phyloP scores from a whole-genome alignment of 1,140 invertebrate genomes.

The Spodoptera frugiperda region DNA sequence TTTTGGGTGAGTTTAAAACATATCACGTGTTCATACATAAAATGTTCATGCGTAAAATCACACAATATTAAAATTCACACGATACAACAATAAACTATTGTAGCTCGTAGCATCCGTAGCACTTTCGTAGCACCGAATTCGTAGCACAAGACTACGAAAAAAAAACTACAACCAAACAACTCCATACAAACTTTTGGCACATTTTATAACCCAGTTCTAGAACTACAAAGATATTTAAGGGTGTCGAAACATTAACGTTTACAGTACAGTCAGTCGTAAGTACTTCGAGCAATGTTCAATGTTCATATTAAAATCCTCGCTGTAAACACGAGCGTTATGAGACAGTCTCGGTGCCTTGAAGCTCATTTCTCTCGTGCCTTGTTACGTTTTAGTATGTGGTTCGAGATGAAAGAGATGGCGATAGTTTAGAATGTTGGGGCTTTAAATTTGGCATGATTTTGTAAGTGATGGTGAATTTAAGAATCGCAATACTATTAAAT shows the following conservation, averaged over 20 bases:
- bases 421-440: background rate
- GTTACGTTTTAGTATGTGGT: conserved; percentile 37
- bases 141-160: too few relatives aligned
- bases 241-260: conserved; percentile 15
- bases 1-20: too few relatives aligned
- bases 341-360: conserved; percentile 45
- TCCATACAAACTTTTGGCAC: background rate
- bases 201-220: background rate
- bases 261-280: conserved; percentile 6
- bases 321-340: conserved; percentile 45
- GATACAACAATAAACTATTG: too few relatives aligned
- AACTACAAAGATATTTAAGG: background rate
- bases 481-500: too few relatives aligned
- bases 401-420: conserved; percentile 23
- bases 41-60: too few relatives aligned
- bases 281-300: conserved; percentile 43
- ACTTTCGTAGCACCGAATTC: too few relatives aligned
- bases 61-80: too few relatives aligned
- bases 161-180: background rate
- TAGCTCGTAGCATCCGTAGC: too few relatives aligned
- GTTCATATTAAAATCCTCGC: conserved; percentile 52
- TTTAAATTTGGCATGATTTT: too few relatives aligned
- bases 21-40: too few relatives aligned
- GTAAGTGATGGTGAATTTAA: too few relatives aligned
- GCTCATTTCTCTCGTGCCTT: conserved; percentile 53